Base-by-base conservation (phyloP, 1,140 invertebrate species). In the Drosophila willistoni region DNA sequence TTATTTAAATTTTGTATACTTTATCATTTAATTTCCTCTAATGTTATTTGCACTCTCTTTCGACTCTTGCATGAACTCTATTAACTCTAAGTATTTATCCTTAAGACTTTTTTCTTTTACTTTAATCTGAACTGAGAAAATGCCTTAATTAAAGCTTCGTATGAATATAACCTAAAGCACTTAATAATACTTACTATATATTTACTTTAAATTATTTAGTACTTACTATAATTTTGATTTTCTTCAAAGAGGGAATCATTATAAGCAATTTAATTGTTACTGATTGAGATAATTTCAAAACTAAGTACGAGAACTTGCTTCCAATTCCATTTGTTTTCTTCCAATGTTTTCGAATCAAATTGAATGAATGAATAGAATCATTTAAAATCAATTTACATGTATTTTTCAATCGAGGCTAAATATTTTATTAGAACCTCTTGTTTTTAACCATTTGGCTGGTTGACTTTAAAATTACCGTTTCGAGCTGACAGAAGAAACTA, bases 11-110 rank as follows among this genome's bases (percentile, higher is more conserved):
- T 29, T 65, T 72, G 56, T 36, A 36, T 10, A 54, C 63, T 69
- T 60, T 59, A 47, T 68, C 17, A 57, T 81, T 80, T 76, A 33
- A 66, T 59, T 63, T 68, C 65, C 47, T 73, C 19, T 9, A 60
- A 73, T 29, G 72, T 81, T 29, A 22, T 51, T 56, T 81, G 73
- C 73, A 68, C 73, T 77, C 34, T 39, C 71, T 68, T 68, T 71
- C 57, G 74, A 44, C 51, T 57, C 65, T 76, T 76, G 73, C 73
- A 76, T 76, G 73, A 59, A 73, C 17, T 76, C 54, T 57, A 12
- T 59, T 69, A 54, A 60, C 22, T 25, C 22, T 59, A 76, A 60
- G 59, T 66, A 69, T 34, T n/a, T 64, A 64, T 55, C 25, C 19
- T 33, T 25, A 29, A 72, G 54, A 39, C n/a, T 69, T 69, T 34